Base-by-base conservation (phyloP, 1,140 invertebrate species). In the Delia radicum region DNA sequence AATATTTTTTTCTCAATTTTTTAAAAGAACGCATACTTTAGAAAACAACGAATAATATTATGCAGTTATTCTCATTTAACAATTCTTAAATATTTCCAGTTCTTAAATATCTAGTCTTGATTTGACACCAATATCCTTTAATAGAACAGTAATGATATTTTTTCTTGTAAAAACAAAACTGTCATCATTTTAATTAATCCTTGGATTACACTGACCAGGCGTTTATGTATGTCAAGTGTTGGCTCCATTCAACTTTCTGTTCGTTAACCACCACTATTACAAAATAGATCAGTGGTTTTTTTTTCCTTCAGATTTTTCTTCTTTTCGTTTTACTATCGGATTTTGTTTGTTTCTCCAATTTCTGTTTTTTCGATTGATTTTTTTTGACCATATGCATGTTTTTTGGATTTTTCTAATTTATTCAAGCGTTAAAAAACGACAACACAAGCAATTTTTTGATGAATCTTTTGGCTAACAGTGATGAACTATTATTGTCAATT, bases 171-270 rank as follows among this genome's bases (percentile, higher is more conserved):
- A 63, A 63, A 24, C 3, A 24, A 63, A 55, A 18, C 48, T 55
- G 48, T 55, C 48, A 55, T 55, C 48, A 55, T 55, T 55, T 55
- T 55, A 55, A 55, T 55, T 55, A 55, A 55, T 55, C 48, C 48
- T 55, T 55, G 48, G 48, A 55, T 55, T 55, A 55, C 48, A 55
- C 15, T 55, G 48, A 21, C 48, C 48, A 55, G n/a, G n/a, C 48
- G 15, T 55, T 55, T 21, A 21, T 55, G 48, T 55, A 55, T 55
- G 48, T 55, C 48, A 55, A 55, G 48, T 55, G 18, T 55, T 55
- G n/a, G 48, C 3, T 42, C 37, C 37, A 12, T 3, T 42, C 37
- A 12, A n/a, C 37, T 42, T 3, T 42, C 8, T 42, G 10, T 5
- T n/a, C n/a, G n/a, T 2, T 10, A 42, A 6, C 3, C 37, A 3